Conservation (phyloP, 2,113 vertebrate genomes). For the Stictonetta naevosa region DNA sequence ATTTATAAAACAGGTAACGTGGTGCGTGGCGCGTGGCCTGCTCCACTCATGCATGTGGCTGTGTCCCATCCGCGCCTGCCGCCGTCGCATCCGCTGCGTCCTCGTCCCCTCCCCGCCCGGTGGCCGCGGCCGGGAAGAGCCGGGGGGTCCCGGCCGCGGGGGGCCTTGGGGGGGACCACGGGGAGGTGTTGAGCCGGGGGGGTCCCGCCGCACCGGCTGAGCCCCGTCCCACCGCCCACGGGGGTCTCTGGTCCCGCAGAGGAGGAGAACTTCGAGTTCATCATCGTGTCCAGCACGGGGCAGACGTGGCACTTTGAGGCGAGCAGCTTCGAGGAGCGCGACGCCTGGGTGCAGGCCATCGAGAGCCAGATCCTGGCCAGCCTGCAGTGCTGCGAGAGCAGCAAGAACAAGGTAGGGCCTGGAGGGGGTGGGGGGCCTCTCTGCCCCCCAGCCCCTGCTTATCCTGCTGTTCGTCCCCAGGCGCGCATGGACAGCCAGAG, state of each 20-base stretch:
- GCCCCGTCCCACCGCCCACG: neutral
- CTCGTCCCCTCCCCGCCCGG: neutral
- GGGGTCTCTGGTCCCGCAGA: constrained; percentile 65
- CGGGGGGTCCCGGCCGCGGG: neutral
- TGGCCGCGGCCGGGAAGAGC: neutral
- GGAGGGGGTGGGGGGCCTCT: rapidly evolving
- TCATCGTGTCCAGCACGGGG: constrained; percentile 93
- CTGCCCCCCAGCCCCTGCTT: rapidly evolving
- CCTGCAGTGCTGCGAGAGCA: constrained; percentile 94
- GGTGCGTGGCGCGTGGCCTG: constrained; percentile 1
- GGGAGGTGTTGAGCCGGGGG: neutral
- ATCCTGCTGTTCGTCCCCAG: constrained; percentile 54
- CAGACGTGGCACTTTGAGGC: constrained; percentile 98
- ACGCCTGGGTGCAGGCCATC: constrained; percentile 94
- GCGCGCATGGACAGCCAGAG: constrained; percentile 93
- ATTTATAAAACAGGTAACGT: constrained; percentile 99
- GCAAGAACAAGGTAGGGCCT: constrained; percentile 88
- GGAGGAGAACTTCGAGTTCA: constrained; percentile 95
- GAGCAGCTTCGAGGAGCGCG: constrained; percentile 90
- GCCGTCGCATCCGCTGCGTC: neutral
- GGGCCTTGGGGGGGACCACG: neutral
- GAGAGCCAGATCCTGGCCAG: constrained; percentile 97
- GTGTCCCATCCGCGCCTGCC: constrained; percentile 47
- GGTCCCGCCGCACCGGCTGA: neutral
- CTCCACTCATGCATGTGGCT: constrained; percentile 67